phyloP scores from a whole-genome alignment of 2,888 invertebrate genomes.

The Amphipoea lucens region DNA sequence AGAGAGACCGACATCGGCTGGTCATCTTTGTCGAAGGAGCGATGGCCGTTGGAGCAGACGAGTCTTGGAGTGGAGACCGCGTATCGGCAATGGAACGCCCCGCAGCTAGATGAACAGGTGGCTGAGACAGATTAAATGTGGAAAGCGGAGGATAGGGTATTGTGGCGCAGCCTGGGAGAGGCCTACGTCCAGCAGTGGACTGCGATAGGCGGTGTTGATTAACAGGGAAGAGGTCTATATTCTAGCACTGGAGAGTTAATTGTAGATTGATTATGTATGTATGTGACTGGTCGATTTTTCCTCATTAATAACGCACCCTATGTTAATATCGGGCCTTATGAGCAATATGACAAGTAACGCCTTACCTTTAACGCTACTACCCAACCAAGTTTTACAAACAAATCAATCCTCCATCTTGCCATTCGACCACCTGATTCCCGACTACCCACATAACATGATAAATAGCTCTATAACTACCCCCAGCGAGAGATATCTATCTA shows the following conservation, averaged over 20 bases:
- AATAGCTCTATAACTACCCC: conserved; percentile 13
- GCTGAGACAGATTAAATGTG: no score
- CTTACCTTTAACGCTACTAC: background rate
- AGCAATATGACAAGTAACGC: background rate
- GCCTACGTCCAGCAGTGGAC: no score
- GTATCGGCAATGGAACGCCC: no score
- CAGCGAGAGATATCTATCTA: conserved; percentile 31
- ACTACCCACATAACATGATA: conserved; percentile 16
- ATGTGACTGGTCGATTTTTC: background rate
- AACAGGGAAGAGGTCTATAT: no score
- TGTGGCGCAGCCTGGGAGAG: no score
- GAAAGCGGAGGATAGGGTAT: no score
- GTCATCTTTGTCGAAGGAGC: no score
- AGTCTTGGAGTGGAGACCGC: no score
- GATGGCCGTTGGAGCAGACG: no score
- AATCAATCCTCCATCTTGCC: conserved; percentile 21
- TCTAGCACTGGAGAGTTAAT: background rate
- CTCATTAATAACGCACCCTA: background rate
- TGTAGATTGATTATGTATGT: background rate
- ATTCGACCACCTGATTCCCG: conserved; percentile 29
- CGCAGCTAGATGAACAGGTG: background rate
- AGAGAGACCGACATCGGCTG: no score
- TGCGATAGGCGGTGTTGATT: no score
- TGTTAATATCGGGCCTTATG: background rate
- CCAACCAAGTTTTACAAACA: background rate